Base-by-base conservation (phyloP, 2,113 vertebrate genomes). In the Thalassoma bifasciatum region DNA sequence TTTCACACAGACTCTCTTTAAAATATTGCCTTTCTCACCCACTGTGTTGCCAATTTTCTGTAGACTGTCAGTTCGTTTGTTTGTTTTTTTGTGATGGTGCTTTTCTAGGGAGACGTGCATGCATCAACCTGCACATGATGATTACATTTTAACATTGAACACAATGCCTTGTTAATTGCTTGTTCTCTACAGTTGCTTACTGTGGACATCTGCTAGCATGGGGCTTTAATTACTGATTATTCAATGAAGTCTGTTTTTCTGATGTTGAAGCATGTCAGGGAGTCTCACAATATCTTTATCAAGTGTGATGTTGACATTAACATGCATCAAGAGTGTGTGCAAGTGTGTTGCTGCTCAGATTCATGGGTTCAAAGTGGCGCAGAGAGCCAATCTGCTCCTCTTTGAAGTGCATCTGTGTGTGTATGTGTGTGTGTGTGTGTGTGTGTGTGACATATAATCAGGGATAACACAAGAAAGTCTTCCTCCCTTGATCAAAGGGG, bases 401-500 rank as follows among this genome's bases (percentile, higher is more conserved):
- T 82, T 73, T 47, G 37, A 73, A 82, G 75, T 73, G 37, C 30
- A 23, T 36, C 26, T 23, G 40, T 22, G 10, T 50, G 13, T 37
- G 3, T 24, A 24, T 47, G 62, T 23, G 56, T 56, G 38, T 47
- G 40, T 26, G 8, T 54, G 13, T 42, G 3, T 34, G 34, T 47
- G 62, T n/a, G 54, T 50, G 38, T 40, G 53, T 63, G 46, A 74
- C 76, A 75, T 73, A 58, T 64, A 79, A 82, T 89, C 53, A 72
- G 72, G 26, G 63, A 65, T 75, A 62, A 42, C 57, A 37, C 66
- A 21, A 51, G 62, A 53, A 82, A 72, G 37, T 59, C 42, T 34
- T 82, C 16, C 16, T 26, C 57, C 63, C 72, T 66, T 77, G 76
- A 81, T 75, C 68, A 83, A 77, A 83, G 61, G 62, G 36, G 62